Conservation (phyloP, 2,113 vertebrate genomes). For the Carettochelys insculpta region DNA sequence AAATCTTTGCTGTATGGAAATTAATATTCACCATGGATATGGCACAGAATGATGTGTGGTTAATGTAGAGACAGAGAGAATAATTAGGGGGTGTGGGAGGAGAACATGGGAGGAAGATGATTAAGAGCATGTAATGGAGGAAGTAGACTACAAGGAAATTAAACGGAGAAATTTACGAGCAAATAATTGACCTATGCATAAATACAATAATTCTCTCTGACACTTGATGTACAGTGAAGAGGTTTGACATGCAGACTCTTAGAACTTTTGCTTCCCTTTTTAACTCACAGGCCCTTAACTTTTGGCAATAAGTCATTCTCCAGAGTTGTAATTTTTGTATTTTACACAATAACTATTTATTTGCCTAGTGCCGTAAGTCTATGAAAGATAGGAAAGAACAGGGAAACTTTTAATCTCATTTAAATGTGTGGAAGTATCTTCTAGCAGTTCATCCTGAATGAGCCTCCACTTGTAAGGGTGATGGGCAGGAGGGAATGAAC, state of each 20-base stretch:
- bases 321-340: neutral
- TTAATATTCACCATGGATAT: constrained; percentile 55
- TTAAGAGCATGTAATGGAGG: constrained; percentile 53
- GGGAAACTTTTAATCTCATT: neutral
- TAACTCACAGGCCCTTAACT: constrained; percentile 26
- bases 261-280: constrained; percentile 35
- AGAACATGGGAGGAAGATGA: constrained; percentile 33
- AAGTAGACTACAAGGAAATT: constrained; percentile 55
- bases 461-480: too few species aligned
- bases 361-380: neutral
- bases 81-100: constrained; percentile 60
- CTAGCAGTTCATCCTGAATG: too few species aligned
- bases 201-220: constrained; percentile 26
- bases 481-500: too few species aligned
- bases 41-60: constrained; percentile 43
- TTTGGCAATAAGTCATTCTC: rapidly evolving
- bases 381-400: neutral
- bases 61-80: constrained; percentile 9
- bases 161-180: constrained; percentile 52
- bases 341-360: neutral
- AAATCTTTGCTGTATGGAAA: neutral
- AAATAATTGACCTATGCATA: constrained; percentile 64
- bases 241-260: neutral
- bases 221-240: constrained; percentile 40
- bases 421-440: too few species aligned